phyloP scores from a whole-genome alignment of 2,888 invertebrate species.

The Lycaena phlaeas region DNA sequence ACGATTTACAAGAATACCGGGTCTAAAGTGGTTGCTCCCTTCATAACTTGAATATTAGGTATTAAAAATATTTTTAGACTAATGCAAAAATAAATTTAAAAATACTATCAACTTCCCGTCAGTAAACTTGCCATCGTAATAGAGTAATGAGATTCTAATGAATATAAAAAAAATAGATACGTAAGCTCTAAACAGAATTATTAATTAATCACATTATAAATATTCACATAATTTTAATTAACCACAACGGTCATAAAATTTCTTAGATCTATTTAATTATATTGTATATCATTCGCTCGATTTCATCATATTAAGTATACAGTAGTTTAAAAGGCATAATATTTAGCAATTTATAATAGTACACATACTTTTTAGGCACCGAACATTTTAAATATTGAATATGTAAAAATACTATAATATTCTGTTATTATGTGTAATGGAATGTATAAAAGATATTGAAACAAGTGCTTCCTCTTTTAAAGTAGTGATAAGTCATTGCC shows the following conservation, averaged over 20 bases:
- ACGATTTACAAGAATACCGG: background rate
- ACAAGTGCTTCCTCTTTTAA: no score
- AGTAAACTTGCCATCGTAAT: background rate
- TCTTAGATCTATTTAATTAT: no score
- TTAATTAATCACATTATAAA: background rate
- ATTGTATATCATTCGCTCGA: background rate
- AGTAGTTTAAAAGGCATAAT: background rate
- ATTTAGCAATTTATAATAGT: background rate
- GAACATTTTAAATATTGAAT: background rate
- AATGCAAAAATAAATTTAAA: background rate
- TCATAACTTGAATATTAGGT: background rate
- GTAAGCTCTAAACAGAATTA: background rate
- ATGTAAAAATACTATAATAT: conserved; percentile 3
- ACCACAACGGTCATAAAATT: no score
- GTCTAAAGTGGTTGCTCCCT: conserved; percentile 4
- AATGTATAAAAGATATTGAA: background rate
- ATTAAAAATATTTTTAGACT: background rate
- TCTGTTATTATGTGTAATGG: background rate
- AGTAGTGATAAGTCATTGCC: no score
- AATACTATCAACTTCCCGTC: background rate
- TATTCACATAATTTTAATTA: background rate
- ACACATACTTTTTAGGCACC: conserved; percentile 3
- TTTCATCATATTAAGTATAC: background rate
- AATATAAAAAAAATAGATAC: background rate
- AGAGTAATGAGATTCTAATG: background rate